Evolutionary conservation across 2,113 vertebrate species (phyloP), one percentile per base, ranked within the genome.

Genomic region (Colistium nudipinnis): DNA sequence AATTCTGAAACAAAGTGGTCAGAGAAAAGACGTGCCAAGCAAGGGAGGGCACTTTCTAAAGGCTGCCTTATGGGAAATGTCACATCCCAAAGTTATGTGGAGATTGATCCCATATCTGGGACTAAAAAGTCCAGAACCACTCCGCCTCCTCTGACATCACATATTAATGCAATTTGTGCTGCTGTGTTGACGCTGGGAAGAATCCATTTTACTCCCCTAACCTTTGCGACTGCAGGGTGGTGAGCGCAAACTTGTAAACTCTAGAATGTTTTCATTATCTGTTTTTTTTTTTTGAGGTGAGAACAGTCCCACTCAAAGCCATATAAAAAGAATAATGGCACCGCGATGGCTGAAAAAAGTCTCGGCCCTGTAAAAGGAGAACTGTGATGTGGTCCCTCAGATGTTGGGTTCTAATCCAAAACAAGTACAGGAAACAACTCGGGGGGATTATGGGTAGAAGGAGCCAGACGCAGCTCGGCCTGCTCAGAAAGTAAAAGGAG

Each of bases 361-460:
- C 62, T 19, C 25, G 4, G 19, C 14, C 60, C 35, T 27, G 24
- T 43, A 33, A 16, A 41, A 49, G 24, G 6, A 61, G 19, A 64
- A 64, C 59, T 63, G 14, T 61, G 60, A 76, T 67, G 70, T 62
- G 63, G 70, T 83, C 80, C 47, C 47, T 87, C 68, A 78, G 74
- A 80, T 70, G 63, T 67, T 41, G 48, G 31, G 62, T 62, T 39
- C 75, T 62, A 80, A 87, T 76, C 63, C 63, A 67, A 80, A 54
- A 47, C 71, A 44, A 72, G 48, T 25, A 35, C 35, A 74, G 66
- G 77, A 72, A 72, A 49, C 31, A 47, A 73, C 64, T 44, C 10
- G 0, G 13, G 59, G n/a, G 83, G 73, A 79, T 77, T 74, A 64
- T 65, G 77, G 71, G 72, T 69, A 72, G 74, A 83, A 19, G 51